Percentiles rank a stretch among this genome's conserved stretches.
phyloP scores from a whole-genome alignment of 30 jellyfish, hydroid and myxozoan genomes.

The Aurelia sp. region DNA sequence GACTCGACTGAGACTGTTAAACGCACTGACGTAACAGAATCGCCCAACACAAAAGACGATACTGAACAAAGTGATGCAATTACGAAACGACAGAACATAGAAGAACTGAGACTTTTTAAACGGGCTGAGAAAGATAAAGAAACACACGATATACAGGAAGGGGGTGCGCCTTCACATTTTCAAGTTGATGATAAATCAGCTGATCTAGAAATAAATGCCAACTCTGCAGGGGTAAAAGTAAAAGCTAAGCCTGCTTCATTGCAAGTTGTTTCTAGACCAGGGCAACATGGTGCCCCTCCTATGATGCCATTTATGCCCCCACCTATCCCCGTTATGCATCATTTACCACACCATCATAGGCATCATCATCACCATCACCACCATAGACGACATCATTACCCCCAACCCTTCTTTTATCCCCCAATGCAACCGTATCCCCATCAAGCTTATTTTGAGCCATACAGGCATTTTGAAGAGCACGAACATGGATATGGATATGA shows the following conservation, averaged over 20 bases:
- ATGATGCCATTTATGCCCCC: conserved; percentile 84
- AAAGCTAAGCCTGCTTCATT: conserved; percentile 97
- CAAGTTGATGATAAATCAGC: conserved; percentile 96
- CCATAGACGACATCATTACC: conserved; percentile 86
- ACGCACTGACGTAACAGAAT: conserved; percentile 18
- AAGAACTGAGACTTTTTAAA: conserved; percentile 16
- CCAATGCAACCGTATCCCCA: conserved; percentile 26
- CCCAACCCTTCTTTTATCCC: conserved; percentile 19
- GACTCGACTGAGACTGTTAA: conserved; percentile 21
- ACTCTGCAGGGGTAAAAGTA: conserved; percentile 97
- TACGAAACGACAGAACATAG: conserved; percentile 27
- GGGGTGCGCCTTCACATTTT: conserved; percentile 96
- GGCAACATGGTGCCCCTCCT: conserved; percentile 41
- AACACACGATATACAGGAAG: conserved; percentile 94
- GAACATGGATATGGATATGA: conserved; percentile 9
- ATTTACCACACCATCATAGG: conserved; percentile 70
- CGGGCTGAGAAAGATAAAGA: conserved; percentile 61
- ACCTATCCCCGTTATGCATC: conserved; percentile 77
- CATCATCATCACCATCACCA: conserved; percentile 80
- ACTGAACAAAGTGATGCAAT: conserved; percentile 18
- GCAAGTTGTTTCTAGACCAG: conserved; percentile 96
- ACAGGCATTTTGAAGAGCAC: conserved; percentile 14
- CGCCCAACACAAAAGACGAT: conserved; percentile 7
- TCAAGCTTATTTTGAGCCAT: conserved; percentile 32
- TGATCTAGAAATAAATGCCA: conserved; percentile 92